These are phyloP conservation scores for Flexamia atlantica DNA, from an alignment of 2,888 invertebrate species.

Conservation along the genomic window DNA sequence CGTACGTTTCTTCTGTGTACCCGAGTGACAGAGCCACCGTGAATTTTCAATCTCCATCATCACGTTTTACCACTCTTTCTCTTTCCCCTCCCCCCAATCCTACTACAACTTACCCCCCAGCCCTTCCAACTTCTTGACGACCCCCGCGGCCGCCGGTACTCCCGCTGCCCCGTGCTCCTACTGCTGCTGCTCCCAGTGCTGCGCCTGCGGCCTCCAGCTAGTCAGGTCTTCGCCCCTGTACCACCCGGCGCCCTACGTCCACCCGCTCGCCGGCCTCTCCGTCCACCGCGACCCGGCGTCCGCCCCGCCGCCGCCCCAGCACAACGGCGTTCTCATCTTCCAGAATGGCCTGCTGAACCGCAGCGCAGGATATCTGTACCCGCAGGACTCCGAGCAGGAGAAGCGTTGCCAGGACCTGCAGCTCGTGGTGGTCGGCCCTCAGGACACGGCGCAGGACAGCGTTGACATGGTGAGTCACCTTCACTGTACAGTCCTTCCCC, in stretches of 20 bases:
- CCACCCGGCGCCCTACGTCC: conserved; percentile 57
- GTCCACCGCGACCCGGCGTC: conserved; percentile 45
- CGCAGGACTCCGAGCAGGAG: conserved; percentile 50
- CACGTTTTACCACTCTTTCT: conserved; percentile 62
- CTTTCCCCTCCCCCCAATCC: conserved; percentile 63
- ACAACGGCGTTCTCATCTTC: conserved; percentile 53
- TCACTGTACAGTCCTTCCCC: too few relatives aligned
- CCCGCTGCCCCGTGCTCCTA: conserved; percentile 46
- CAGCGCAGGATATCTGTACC: conserved; percentile 48
- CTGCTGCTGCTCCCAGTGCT: conserved; percentile 61
- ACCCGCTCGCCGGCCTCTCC: conserved; percentile 53
- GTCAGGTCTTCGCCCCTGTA: conserved; percentile 47
- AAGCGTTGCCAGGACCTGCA: conserved; percentile 61
- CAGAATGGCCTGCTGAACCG: conserved; percentile 60
- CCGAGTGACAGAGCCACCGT: conserved; percentile 21
- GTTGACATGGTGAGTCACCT: conserved; percentile 59
- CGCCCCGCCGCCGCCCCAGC: neutral
- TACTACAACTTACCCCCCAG: conserved; percentile 61
- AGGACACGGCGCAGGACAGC: conserved; percentile 49
- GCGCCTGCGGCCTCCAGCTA: conserved; percentile 61
- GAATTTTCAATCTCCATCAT: conserved; percentile 57
- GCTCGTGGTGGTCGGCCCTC: conserved; percentile 55
- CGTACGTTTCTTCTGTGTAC: neutral
- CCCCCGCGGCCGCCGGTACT: neutral
- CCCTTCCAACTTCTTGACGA: conserved; percentile 58